Base-by-base conservation (phyloP, 2,113 vertebrate species). In the Paedocypris sp. region DNA sequence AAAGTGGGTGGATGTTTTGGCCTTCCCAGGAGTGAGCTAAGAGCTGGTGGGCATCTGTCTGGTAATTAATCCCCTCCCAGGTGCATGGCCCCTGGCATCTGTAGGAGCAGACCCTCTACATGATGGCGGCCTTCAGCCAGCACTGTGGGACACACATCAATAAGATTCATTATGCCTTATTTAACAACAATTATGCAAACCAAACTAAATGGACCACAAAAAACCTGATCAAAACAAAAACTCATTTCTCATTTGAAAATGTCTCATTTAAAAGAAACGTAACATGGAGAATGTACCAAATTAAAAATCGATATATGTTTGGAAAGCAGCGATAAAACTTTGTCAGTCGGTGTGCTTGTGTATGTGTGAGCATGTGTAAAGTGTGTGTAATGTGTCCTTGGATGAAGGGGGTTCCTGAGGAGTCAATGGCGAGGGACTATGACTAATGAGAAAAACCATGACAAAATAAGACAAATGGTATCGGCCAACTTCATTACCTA, bases 401-500 rank as follows among this genome's bases (percentile, higher is more conserved):
- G 82, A 75, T 80, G 78, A 83, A 82, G 75, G 75, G 80, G 80
- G 72, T 74, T 84, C 74, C 78, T 39, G 64, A 80, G 70, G 68
- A 83, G 77, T 75, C 82, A 81, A 83, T 76, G 76, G 75, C 76
- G 77, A 79, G 67, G 56, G 74, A 9, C 73, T 80, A 81, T 85
- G 82, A 85, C 81, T 83, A 85, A 84, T 82, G 79, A 72, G 71
- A 71, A 80, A 83, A 83, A 77, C 79, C 73, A 67, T 85, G 83
- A 83, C 80, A 84, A 86, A 86, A 83, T 81, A 85, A 84, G 84
- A 86, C 77, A 79, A 84, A 85, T 84, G 83, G 79, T 80, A 78
- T 80, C 72, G 77, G 82, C 81, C 83, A 80, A 84, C 82, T 84
- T 85, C 84, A 83, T 86, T 83, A 85, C 81, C 78, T 78, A 78